Percentiles rank a stretch among this genome's conserved stretches.
Conservation (phyloP, 2,797 vertebrate genomes). For the Clarias fuscus region DNA sequence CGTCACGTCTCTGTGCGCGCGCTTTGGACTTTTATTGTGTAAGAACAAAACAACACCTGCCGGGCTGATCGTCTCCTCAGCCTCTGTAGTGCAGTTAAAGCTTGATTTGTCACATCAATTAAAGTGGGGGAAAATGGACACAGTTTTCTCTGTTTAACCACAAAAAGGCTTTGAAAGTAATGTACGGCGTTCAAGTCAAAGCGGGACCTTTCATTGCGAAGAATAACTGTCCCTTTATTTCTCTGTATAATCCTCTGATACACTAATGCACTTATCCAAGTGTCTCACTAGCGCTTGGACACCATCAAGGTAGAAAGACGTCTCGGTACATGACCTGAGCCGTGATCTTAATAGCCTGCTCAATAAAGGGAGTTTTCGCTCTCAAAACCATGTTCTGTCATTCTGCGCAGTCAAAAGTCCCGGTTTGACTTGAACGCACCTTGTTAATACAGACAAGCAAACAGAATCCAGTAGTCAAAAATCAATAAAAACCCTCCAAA, state of each 20-base stretch:
- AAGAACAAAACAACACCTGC: not conserved
- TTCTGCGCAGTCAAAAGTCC: no score
- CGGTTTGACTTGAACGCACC: no score
- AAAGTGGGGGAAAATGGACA: not conserved
- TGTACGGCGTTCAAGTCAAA: not conserved
- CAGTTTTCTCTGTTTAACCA: constrained; percentile 3
- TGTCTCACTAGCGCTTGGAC: no score
- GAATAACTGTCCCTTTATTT: no score
- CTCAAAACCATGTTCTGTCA: no score
- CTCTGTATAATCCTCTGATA: no score
- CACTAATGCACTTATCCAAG: no score
- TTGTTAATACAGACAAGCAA: not conserved
- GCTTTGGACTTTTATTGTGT: not conserved
- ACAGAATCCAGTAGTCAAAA: not conserved
- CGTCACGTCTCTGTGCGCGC: not conserved
- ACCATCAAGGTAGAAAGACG: no score
- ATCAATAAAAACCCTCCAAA: not conserved
- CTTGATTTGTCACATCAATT: not conserved
- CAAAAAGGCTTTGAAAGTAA: not conserved
- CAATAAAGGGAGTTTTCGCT: no score
- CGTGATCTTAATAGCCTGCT: no score
- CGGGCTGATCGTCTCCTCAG: not conserved
- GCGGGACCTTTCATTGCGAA: no score
- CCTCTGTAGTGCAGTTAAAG: not conserved
- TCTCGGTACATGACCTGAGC: no score